Evolutionary conservation across 2,888 invertebrate species (phyloP).

Genomic region (Tenodera sinensis): DNA sequence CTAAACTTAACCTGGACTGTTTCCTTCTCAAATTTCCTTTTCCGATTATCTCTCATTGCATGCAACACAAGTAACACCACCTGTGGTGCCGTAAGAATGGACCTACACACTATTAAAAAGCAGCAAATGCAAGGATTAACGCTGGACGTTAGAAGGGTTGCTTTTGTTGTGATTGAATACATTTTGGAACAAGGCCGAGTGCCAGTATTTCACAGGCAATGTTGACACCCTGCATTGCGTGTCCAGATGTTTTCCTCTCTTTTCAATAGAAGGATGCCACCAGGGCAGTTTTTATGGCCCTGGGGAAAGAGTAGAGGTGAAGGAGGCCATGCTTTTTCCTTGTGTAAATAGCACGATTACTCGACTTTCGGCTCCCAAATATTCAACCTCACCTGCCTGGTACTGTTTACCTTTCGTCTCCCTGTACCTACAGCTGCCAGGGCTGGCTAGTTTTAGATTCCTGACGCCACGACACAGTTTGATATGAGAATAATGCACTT

Average conservation of each 20-base stretch:
- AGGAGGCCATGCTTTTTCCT: not conserved
- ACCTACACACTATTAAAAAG: too few relatives aligned
- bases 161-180: not conserved
- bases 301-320: not conserved
- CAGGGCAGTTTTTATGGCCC: not conserved
- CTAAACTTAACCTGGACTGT: too few relatives aligned
- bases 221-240: not conserved
- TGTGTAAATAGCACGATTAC: not conserved
- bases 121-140: too few relatives aligned
- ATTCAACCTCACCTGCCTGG: not conserved
- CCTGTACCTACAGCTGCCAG: not conserved
- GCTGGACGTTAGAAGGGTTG: too few relatives aligned
- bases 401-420: not conserved
- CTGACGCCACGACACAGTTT: not conserved
- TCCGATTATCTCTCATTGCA: too few relatives aligned
- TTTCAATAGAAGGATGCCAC: not conserved
- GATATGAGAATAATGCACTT: not conserved
- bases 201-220: not conserved
- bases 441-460: too few relatives aligned
- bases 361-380: not conserved
- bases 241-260: not conserved
- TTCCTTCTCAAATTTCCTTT: too few relatives aligned
- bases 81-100: too few relatives aligned
- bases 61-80: too few relatives aligned
- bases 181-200: not conserved